Evolutionary conservation across 1,140 invertebrate genomes (phyloP), one percentile per base, ranked within the genome.

Genomic region (Meloidogyne chitwoodi): DNA sequence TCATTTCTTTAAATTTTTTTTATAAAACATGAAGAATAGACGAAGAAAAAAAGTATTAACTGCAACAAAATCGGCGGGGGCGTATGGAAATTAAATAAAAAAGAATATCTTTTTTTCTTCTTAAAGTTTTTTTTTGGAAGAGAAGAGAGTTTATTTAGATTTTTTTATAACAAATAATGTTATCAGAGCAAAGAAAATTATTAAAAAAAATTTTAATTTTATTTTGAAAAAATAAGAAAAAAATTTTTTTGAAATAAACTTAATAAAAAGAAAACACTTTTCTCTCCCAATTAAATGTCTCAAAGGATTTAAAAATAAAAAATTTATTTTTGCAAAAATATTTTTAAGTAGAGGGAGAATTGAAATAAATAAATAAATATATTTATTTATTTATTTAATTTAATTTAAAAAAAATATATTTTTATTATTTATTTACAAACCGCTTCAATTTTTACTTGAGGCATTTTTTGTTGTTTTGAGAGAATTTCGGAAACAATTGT

Each of bases 401-500:
- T n/a, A n/a, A n/a, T n/a, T n/a, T n/a, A n/a, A n/a, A n/a, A n/a
- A n/a, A n/a, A n/a, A n/a, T 14, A 41, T 41, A 12, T 41, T 41
- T 22, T 56, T 16, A n/a, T 8, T n/a, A 5, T n/a, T n/a, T n/a
- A 56, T n/a, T n/a, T 8, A 24, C 34, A 6, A 8, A 34, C 65
- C 65, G 26, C n/a, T 64, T 73, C 48, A 64, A 64, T 73, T 63
- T 73, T 56, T 1, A 56, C 10, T 27, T 56, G 24, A 44, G 31
- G 44, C 22, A 4, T 31, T 16, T 41, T 11, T 34, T 61, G 31
- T 12, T 61, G 41, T n/a, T n/a, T 56, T 56, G 48, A n/a, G 2
- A 73, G 71, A n/a, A 73, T 64, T 64, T 73, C 71, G 24, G 44
- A 61, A 14, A 73, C 71, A 64, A 73, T 73, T 56, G 61, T 65